phyloP scores from a whole-genome alignment of 2,113 vertebrate genomes.

The Emydocephalus ijimae region DNA sequence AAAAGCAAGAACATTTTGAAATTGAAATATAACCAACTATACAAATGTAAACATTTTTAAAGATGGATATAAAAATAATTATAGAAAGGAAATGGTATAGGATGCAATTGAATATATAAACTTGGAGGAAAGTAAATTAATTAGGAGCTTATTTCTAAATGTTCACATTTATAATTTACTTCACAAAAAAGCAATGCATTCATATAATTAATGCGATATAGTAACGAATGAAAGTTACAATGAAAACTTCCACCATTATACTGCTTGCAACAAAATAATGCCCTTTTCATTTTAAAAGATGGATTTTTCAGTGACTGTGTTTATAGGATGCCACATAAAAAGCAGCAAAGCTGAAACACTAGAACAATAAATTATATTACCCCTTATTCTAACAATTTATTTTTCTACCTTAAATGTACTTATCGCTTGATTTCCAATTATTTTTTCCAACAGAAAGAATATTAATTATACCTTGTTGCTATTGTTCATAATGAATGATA shows the following conservation, averaged over 20 bases:
- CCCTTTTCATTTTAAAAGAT: background rate
- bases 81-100: background rate
- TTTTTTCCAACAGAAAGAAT: background rate
- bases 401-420: background rate
- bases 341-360: conserved; percentile 14
- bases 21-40: background rate
- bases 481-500: background rate
- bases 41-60: background rate
- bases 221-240: background rate
- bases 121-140: background rate
- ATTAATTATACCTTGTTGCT: background rate
- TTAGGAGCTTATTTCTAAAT: background rate
- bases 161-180: background rate
- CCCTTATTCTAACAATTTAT: background rate
- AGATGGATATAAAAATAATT: background rate
- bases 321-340: background rate
- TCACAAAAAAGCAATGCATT: background rate
- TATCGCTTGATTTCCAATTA: fast-evolving
- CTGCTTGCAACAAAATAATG: background rate
- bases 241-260: background rate
- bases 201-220: background rate
- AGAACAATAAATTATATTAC: conserved; percentile 8
- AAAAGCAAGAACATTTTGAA: background rate
- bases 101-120: background rate
- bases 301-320: background rate